Conservation (phyloP, 1,140 invertebrate genomes). For the Caligus rogercresseyi region DNA sequence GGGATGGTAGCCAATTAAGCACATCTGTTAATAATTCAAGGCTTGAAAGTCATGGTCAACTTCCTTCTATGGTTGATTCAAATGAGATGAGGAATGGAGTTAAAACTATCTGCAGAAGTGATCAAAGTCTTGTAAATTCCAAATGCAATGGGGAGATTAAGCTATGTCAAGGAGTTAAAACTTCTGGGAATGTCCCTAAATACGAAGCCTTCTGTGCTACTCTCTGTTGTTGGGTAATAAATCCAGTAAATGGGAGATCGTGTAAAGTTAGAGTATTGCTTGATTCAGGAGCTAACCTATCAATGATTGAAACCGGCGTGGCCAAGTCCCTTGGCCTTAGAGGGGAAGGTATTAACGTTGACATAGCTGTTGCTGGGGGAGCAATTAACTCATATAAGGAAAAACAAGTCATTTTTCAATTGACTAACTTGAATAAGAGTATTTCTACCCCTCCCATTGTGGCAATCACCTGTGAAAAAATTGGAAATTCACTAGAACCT, state of each 20-base stretch:
- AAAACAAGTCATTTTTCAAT: neutral
- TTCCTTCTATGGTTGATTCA: too few relatives aligned
- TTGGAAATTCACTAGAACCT: conserved; percentile 1
- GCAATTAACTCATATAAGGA: neutral
- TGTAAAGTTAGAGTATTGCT: conserved; percentile 3
- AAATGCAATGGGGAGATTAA: too few relatives aligned
- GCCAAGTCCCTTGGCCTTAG: neutral
- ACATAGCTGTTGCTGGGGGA: neutral
- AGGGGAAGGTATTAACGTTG: neutral
- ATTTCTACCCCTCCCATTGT: neutral
- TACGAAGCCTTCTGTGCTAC: neutral
- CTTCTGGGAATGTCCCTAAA: neutral
- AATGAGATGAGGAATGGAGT: too few relatives aligned
- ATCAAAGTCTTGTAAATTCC: too few relatives aligned
- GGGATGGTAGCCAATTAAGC: too few relatives aligned
- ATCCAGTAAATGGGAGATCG: neutral
- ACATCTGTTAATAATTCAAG: too few relatives aligned
- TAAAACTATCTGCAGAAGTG: too few relatives aligned
- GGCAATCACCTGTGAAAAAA: neutral
- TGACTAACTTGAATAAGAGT: neutral
- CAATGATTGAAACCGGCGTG: neutral
- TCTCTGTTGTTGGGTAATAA: neutral
- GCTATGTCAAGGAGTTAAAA: too few relatives aligned
- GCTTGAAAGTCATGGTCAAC: too few relatives aligned
- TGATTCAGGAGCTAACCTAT: neutral